These are phyloP conservation scores for Drosophila atripex DNA, from an alignment of 2,888 invertebrate genomes.

Conservation along the genomic window DNA sequence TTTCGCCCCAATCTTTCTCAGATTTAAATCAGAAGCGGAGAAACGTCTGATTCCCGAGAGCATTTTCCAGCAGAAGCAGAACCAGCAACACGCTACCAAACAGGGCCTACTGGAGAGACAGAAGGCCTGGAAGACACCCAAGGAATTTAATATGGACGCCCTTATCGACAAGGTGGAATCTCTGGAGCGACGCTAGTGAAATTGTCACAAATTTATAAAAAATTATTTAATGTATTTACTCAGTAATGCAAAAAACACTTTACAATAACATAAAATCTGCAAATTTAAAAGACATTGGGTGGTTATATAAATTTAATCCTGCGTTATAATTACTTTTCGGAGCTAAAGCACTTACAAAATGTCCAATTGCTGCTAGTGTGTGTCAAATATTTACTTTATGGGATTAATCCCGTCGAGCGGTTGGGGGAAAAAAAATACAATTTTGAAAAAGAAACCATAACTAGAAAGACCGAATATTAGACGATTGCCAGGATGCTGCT, in stretches of 20 bases:
- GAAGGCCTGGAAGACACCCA: conserved; percentile 58
- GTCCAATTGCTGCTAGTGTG: conserved; percentile 64
- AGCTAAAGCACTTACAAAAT: conserved; percentile 54
- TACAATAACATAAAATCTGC: conserved; percentile 56
- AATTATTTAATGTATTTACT: conserved; percentile 68
- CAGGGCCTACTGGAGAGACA: conserved; percentile 66
- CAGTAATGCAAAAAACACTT: conserved; percentile 54
- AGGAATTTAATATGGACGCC: conserved; percentile 75
- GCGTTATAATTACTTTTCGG: conserved; percentile 53
- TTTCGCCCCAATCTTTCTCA: conserved; percentile 23
- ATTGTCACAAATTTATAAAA: conserved; percentile 52
- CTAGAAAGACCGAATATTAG: conserved; percentile 41
- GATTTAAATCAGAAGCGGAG: conserved; percentile 65
- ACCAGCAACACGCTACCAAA: conserved; percentile 54
- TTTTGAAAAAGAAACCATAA: conserved; percentile 36
- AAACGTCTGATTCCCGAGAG: conserved; percentile 67
- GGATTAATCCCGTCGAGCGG: conserved; percentile 19
- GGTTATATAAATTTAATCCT: conserved; percentile 24
- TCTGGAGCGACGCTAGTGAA: conserved; percentile 52
- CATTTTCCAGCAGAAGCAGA: conserved; percentile 47
- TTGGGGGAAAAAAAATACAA: background rate
- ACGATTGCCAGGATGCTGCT: conserved; percentile 56
- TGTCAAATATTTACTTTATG: conserved; percentile 64
- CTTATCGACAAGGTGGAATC: conserved; percentile 75
- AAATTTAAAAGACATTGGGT: conserved; percentile 47